Evolutionary conservation across 2,113 vertebrate species (phyloP).

Genomic region (chimpanzee (Pan troglodytes)): DNA sequence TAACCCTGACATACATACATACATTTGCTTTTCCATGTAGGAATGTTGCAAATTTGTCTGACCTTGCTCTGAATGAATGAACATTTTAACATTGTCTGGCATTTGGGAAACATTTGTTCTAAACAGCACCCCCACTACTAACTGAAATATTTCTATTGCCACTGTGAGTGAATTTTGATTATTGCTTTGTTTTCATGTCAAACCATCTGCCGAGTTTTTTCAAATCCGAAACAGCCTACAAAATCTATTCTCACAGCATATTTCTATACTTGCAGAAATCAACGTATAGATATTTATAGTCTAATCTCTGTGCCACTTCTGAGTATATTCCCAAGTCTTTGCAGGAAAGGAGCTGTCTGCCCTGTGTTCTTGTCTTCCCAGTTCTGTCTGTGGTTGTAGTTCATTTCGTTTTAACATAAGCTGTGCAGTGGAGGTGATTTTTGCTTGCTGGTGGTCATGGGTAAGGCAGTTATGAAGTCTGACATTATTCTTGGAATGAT

Average conservation of each 20-base stretch:
- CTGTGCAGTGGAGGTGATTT: slow-evolving; percentile 3
- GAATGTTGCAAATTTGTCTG: background rate
- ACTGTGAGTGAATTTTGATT: background rate
- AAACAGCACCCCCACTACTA: background rate
- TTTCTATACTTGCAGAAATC: background rate
- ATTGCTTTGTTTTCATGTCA: slow-evolving; percentile 21
- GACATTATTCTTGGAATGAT: slow-evolving; percentile 76
- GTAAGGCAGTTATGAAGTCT: slow-evolving; percentile 59
- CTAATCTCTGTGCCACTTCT: background rate
- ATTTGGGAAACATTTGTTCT: background rate
- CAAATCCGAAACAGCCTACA: background rate
- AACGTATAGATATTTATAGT: background rate
- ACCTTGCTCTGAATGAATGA: background rate
- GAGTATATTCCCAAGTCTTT: background rate
- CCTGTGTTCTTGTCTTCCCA: background rate
- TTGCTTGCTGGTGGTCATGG: slow-evolving; percentile 27
- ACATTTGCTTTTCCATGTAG: background rate
- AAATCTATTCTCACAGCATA: background rate
- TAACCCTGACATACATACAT: background rate
- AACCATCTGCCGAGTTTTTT: background rate
- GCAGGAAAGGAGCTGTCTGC: background rate
- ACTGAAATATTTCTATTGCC: background rate
- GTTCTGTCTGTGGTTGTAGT: background rate
- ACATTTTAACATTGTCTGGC: background rate
- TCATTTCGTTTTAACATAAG: background rate